These are phyloP conservation scores for Bos javanicus DNA, from an alignment of 2,113 vertebrate genomes.

Conservation along the genomic window DNA sequence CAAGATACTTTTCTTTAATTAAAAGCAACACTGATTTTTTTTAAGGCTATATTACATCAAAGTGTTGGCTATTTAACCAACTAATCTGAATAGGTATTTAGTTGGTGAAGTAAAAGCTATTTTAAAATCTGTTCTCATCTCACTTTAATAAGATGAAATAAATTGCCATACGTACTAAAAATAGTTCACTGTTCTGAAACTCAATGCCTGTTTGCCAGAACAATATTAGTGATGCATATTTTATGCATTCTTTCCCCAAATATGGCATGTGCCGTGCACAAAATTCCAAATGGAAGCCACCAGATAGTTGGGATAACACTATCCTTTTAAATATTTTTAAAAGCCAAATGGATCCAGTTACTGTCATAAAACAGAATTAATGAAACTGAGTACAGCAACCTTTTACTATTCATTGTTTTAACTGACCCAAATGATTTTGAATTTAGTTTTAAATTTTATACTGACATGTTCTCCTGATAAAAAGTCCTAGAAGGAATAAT, in stretches of 20 bases:
- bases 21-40: constrained; percentile 6
- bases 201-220: constrained; percentile 74
- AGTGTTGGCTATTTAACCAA: constrained; percentile 16
- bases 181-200: constrained; percentile 75
- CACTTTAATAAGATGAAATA: constrained; percentile 74
- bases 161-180: constrained; percentile 76
- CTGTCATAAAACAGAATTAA: constrained; percentile 19
- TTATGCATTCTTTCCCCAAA: constrained; percentile 85
- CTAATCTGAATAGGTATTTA: constrained; percentile 53
- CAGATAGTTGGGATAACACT: constrained; percentile 24
- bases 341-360: constrained; percentile 7
- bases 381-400: background rate
- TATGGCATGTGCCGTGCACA: constrained; percentile 76
- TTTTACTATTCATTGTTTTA: constrained; percentile 25
- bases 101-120: constrained; percentile 76
- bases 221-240: constrained; percentile 76
- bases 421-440: background rate
- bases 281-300: constrained; percentile 58
- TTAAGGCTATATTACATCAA: constrained; percentile 48
- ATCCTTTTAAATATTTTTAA: constrained; percentile 42
- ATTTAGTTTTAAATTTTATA: constrained; percentile 42
- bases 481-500: background rate
- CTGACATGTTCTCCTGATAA: background rate
- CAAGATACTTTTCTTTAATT: constrained; percentile 38
- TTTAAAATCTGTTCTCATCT: constrained; percentile 82